A percentile compares a stretch with the other conserved stretches of the same genome.
Conservation (phyloP, 2,797 vertebrate species). For the Clamator glandarius region DNA sequence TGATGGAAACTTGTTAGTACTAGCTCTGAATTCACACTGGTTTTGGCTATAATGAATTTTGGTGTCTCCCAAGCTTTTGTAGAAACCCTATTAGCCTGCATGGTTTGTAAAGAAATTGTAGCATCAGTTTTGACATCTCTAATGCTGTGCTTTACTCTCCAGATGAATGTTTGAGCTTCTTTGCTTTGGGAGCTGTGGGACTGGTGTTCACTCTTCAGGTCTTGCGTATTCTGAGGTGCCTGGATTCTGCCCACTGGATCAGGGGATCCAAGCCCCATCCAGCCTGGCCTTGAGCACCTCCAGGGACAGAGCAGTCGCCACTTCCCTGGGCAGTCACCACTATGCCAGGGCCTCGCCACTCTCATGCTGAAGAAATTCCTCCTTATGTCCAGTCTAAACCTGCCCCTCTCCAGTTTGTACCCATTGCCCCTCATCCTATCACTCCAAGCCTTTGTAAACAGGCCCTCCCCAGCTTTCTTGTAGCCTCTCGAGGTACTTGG, state of each 20-base stretch:
- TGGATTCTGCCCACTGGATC: not conserved
- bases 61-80: not conserved
- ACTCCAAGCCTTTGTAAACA: no score
- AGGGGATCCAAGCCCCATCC: no score
- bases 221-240: not conserved
- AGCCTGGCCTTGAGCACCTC: no score
- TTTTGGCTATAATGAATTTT: not conserved
- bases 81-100: not conserved
- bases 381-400: no score
- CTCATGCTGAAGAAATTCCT: no score
- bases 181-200: not conserved
- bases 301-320: no score
- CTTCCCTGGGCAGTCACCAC: no score
- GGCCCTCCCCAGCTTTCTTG: no score
- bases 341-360: no score
- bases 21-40: not conserved
- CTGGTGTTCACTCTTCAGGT: not conserved
- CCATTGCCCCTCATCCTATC: no score
- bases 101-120: not conserved
- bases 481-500: no score
- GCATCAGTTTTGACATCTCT: not conserved
- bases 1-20: not conserved
- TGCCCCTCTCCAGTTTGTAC: no score
- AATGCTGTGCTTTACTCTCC: not conserved
- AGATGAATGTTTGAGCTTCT: not conserved